Percentiles rank a stretch among this genome's conserved stretches.
Evolutionary conservation across 2,888 invertebrate species (phyloP).

Genomic region (Malacosoma neustria): DNA sequence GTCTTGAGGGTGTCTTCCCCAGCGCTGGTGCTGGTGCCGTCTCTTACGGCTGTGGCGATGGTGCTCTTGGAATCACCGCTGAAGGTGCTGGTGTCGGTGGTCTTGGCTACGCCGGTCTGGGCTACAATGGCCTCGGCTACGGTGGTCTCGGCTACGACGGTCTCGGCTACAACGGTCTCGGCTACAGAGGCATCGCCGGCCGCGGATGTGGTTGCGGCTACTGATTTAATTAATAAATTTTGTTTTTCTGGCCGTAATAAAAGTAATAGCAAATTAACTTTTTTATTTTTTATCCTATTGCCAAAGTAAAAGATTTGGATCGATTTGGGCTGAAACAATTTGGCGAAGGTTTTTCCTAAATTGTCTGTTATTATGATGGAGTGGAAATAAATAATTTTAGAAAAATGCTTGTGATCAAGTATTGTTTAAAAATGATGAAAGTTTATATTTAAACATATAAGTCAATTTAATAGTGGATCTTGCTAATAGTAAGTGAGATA

Average conservation of each 20-base stretch:
- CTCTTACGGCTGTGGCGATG: slow-evolving; percentile 8
- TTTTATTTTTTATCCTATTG: no score
- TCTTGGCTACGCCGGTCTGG: slow-evolving; percentile 2
- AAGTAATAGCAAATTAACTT: not conserved
- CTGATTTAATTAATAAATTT: not conserved
- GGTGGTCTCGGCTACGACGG: slow-evolving; percentile 4
- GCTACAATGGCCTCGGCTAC: slow-evolving; percentile 3
- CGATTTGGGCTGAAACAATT: no score
- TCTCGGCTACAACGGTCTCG: slow-evolving; percentile 5
- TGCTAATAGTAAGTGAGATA: no score
- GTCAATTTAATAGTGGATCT: no score
- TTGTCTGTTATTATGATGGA: no score
- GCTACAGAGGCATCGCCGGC: slow-evolving; percentile 3
- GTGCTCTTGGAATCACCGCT: slow-evolving; percentile 5
- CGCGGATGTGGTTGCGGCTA: slow-evolving; percentile 6
- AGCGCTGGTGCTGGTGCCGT: slow-evolving; percentile 8
- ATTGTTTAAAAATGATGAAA: no score
- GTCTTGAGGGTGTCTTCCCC: slow-evolving; percentile 5
- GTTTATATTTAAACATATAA: no score
- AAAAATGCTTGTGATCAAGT: no score
- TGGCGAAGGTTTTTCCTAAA: no score
- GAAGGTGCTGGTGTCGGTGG: slow-evolving; percentile 12
- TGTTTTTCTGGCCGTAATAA: not conserved
- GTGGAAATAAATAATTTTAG: no score
- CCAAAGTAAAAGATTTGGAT: no score